Evolutionary conservation across 2,888 invertebrate genomes (phyloP).

Genomic region (Ormyrus rosae): DNA sequence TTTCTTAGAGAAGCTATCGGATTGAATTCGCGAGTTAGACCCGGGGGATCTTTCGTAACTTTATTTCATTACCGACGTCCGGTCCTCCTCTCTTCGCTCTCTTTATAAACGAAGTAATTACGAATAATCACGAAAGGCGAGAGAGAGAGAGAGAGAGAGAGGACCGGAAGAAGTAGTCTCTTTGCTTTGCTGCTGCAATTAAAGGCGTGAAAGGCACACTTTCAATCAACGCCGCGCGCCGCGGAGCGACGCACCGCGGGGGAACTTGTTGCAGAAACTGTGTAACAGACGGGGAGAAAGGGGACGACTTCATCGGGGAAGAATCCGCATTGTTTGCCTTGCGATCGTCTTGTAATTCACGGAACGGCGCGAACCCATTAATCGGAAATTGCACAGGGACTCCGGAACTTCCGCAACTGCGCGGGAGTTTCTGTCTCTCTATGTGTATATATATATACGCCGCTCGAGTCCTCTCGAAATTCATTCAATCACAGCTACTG

Average conservation of each 20-base stretch:
- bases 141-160: background rate
- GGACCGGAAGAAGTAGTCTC: no score
- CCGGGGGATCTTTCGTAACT: conserved; percentile 6
- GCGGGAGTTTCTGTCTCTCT: no score
- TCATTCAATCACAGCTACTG: background rate
- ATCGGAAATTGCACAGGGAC: conserved; percentile 15
- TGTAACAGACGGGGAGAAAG: background rate
- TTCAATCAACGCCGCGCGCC: background rate
- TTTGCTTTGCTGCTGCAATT: conserved; percentile 23
- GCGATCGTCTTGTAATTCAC: conserved; percentile 29
- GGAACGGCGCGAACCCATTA: background rate
- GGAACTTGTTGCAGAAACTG: background rate
- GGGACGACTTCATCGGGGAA: background rate
- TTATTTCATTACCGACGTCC: conserved; percentile 25
- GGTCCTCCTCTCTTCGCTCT: background rate
- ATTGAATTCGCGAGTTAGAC: conserved; percentile 21
- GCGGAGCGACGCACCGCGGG: background rate
- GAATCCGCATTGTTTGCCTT: conserved; percentile 14
- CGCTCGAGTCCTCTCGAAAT: background rate
- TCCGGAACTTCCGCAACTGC: background rate
- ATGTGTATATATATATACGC: no score
- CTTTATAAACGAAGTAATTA: conserved; percentile 24
- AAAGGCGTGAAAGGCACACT: background rate
- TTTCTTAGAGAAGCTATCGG: conserved; percentile 6
- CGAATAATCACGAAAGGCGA: conserved; percentile 13